These are phyloP conservation scores for Centrocercus urophasianus DNA, from an alignment of 2,113 vertebrate genomes.

Conservation along the genomic window DNA sequence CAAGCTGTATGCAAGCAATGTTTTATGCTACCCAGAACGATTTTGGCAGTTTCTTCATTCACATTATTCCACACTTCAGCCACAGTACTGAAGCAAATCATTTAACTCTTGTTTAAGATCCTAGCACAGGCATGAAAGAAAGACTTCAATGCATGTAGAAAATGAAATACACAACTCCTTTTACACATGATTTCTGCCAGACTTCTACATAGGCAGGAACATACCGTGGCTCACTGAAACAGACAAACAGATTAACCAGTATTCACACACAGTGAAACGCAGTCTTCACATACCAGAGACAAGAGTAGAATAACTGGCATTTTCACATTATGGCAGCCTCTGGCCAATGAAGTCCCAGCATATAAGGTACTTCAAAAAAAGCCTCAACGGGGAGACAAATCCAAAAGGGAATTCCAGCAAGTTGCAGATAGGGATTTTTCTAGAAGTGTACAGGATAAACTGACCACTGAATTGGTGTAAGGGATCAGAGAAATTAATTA, in stretches of 20 bases:
- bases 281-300: not conserved
- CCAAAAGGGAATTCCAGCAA: not conserved
- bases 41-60: constrained; percentile 52
- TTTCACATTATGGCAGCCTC: not conserved
- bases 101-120: constrained; percentile 14
- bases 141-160: not conserved
- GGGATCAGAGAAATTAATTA: not conserved
- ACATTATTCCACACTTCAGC: constrained; percentile 56
- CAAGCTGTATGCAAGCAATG: not conserved
- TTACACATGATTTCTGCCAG: not conserved
- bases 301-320: not conserved
- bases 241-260: not conserved
- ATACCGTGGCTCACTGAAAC: not conserved
- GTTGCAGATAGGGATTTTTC: not conserved
- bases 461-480: not conserved
- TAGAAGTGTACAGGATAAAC: not conserved
- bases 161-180: not conserved
- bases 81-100: not conserved
- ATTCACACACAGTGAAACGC: not conserved
- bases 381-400: not conserved
- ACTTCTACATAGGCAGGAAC: not conserved
- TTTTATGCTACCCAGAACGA: not conserved
- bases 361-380: not conserved
- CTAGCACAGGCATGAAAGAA: not conserved
- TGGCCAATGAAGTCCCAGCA: not conserved